phyloP scores from a whole-genome alignment of 2,888 invertebrate genomes.

The Caenorhabditis sp. region DNA sequence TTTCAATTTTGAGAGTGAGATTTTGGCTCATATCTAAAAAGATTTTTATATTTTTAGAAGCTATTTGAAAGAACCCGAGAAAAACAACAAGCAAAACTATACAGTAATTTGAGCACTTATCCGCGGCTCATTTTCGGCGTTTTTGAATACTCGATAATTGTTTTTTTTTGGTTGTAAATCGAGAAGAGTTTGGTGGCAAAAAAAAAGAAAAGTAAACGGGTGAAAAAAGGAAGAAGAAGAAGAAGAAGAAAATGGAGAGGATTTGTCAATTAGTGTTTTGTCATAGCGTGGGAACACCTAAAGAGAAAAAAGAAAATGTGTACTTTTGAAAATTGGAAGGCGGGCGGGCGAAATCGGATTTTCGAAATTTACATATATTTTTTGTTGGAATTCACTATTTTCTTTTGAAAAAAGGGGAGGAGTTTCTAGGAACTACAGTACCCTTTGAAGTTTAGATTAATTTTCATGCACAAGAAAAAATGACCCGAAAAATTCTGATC shows the following conservation, averaged over 20 bases:
- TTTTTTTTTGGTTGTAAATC: slow-evolving; percentile 5
- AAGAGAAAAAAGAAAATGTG: slow-evolving; percentile 1
- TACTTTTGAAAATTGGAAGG: background rate
- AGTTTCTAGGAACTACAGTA: too few relatives aligned
- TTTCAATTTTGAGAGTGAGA: too few relatives aligned
- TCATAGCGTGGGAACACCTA: slow-evolving; percentile 24
- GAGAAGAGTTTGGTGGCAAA: slow-evolving; percentile 9
- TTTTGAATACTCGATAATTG: background rate
- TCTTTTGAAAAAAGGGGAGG: background rate
- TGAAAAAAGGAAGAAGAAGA: background rate
- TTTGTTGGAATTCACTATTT: too few relatives aligned
- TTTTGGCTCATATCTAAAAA: too few relatives aligned
- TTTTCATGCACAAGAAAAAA: too few relatives aligned
- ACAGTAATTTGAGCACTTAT: background rate
- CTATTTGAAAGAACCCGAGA: too few relatives aligned
- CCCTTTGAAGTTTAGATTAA: too few relatives aligned
- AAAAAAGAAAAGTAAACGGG: background rate
- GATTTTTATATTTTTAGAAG: too few relatives aligned
- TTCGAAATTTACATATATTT: slow-evolving; percentile 8
- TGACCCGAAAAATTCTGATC: too few relatives aligned
- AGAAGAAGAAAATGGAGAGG: slow-evolving; percentile 8
- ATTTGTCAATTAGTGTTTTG: slow-evolving; percentile 41
- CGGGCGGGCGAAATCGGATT: background rate
- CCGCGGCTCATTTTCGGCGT: background rate
- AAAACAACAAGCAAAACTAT: too few relatives aligned